Evolutionary conservation across 2,113 vertebrate genomes (phyloP).

Genomic region (Rostratula benghalensis): DNA sequence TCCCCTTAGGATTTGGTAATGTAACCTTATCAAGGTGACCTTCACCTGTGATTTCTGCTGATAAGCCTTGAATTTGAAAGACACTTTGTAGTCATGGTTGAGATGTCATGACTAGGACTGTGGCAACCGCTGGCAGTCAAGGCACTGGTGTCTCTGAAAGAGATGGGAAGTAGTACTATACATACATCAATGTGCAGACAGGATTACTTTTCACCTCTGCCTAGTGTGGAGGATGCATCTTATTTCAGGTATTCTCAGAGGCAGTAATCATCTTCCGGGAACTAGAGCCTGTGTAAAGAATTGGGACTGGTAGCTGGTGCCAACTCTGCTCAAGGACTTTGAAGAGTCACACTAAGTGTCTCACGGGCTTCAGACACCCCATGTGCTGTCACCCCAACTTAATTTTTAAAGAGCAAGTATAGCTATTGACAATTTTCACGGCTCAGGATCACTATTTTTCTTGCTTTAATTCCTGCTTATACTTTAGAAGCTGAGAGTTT

Average conservation of each 20-base stretch:
- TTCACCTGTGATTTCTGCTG: background rate
- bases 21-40: background rate
- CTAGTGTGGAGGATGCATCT: background rate
- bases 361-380: background rate
- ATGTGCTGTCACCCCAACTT: background rate
- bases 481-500: background rate
- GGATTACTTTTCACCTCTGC: background rate
- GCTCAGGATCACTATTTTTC: background rate
- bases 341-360: background rate
- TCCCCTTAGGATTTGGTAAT: fast-evolving
- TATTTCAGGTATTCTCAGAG: background rate
- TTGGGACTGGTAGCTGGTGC: background rate
- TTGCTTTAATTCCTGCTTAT: background rate
- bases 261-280: background rate
- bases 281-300: background rate
- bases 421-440: background rate
- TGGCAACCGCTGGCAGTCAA: background rate
- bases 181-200: background rate
- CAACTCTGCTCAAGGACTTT: background rate
- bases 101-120: background rate
- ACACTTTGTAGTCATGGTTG: background rate
- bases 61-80: background rate
- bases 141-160: background rate
- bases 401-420: background rate
- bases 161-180: background rate